Percentiles rank a stretch among this genome's conserved stretches.
Evolutionary conservation across 1,140 invertebrate species (phyloP).

Genomic region (Campoletis sonorensis): DNA sequence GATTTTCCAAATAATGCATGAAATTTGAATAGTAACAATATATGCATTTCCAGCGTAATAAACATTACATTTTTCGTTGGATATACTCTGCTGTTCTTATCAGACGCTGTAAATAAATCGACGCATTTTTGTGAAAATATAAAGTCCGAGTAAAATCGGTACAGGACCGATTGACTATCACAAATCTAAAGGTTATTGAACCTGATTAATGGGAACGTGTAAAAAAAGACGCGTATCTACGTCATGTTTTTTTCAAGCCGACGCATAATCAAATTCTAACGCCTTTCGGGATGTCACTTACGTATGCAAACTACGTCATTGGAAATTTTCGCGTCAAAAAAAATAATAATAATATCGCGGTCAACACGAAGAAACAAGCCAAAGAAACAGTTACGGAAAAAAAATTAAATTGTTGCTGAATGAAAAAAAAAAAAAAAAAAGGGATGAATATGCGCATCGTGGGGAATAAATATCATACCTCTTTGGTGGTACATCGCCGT

Average conservation of each 20-base stretch:
- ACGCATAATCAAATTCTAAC: neutral
- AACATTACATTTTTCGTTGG: too few relatives aligned
- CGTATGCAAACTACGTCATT: neutral
- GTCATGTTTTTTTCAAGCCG: neutral
- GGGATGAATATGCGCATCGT: too few relatives aligned
- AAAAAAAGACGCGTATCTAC: neutral
- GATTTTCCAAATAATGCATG: neutral
- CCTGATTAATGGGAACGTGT: neutral
- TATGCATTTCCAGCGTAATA: too few relatives aligned
- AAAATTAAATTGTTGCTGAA: neutral
- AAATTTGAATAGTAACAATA: too few relatives aligned
- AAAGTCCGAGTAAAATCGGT: too few relatives aligned
- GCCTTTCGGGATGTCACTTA: neutral
- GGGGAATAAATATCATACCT: constrained; percentile 67
- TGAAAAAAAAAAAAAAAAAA: constrained; percentile 27
- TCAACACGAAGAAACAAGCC: neutral
- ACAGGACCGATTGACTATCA: neutral
- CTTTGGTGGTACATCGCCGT: constrained; percentile 71
- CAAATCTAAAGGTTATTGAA: neutral
- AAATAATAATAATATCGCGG: neutral
- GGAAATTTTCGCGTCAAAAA: neutral
- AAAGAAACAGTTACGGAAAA: neutral
- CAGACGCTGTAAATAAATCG: too few relatives aligned
- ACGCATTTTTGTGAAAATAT: too few relatives aligned
- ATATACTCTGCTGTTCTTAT: too few relatives aligned